phyloP scores from a whole-genome alignment of 2,888 invertebrate genomes.

The Latheticus oryzae region DNA sequence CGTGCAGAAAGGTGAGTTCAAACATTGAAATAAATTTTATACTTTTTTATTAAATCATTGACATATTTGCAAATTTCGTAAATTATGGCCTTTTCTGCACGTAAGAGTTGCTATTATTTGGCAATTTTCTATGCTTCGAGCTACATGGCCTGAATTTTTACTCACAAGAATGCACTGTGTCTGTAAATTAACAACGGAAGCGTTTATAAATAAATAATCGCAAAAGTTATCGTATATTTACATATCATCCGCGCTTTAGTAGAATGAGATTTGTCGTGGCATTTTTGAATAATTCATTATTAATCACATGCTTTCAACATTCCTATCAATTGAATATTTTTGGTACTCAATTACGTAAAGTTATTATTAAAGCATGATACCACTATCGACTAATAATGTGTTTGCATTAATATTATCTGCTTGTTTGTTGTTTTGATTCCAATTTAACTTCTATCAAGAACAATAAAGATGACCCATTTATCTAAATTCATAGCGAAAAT shows the following conservation, averaged over 20 bases:
- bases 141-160: not conserved
- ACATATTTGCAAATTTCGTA: not conserved
- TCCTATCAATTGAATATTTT: not conserved
- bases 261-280: not conserved
- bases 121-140: conserved; percentile 4
- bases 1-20: not conserved
- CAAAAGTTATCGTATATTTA: conserved; percentile 10
- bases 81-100: conserved; percentile 6
- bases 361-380: no score
- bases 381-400: no score
- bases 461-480: no score
- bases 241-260: conserved; percentile 7
- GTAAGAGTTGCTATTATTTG: no score
- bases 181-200: conserved; percentile 19
- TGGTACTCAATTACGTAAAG: no score
- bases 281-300: conserved; percentile 6
- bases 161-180: conserved; percentile 1
- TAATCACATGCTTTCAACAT: conserved; percentile 7
- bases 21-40: no score
- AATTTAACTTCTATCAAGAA: no score
- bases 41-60: no score
- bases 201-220: conserved; percentile 20
- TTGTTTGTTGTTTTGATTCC: no score
- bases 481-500: no score
- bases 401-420: no score